Base-by-base conservation (phyloP, 1,140 invertebrate species). In the Procambarus clarkii region DNA sequence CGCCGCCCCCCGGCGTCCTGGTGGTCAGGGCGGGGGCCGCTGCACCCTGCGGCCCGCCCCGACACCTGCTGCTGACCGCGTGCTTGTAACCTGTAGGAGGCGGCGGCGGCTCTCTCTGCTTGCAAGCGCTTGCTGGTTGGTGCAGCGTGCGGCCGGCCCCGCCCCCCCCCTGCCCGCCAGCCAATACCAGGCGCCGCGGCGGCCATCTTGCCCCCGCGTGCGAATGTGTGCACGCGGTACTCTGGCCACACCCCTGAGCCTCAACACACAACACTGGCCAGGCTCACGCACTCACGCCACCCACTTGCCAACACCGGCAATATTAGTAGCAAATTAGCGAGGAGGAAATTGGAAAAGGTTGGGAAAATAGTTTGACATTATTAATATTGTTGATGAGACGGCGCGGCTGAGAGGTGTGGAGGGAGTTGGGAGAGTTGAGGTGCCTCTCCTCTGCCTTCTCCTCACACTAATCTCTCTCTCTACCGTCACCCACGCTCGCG, bases 121-220 rank as follows among this genome's bases (percentile, higher is more conserved):
- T 88, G 86, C 86, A 88, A 88, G 86, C 79, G 86, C 86, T 79
- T 88, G 86, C 9, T 88, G 86, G 86, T 88, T 88, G 86, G 86
- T 74, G 86, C 58, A 24, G 13, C 9, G 78, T 2, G 18, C 21
- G 24, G 54, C 74, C 8, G 11, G 64, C 77, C 79, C 78, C 86
- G 77, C 77, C 86, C 86, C 24, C 78, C 21, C 60, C 24, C 58
- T 34, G 34, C 34, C 86, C n/a, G 58, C 8, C 58, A 81, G 54
- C 86, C 86, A 88, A 88, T 88, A 15, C 45, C 44, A 71, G 44
- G 21, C 60, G 24, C 44, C 2, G 5, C 3, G 78, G 78, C 86
- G 79, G 86, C 86, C 86, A 88, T 88, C 86, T 88, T 88, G 78
- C 86, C 76, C 86, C 86, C 86, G 86, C n/a, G 86, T 88, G 79